Evolutionary conservation across 2,113 vertebrate genomes (phyloP).

Genomic region (Perccottus glenii): DNA sequence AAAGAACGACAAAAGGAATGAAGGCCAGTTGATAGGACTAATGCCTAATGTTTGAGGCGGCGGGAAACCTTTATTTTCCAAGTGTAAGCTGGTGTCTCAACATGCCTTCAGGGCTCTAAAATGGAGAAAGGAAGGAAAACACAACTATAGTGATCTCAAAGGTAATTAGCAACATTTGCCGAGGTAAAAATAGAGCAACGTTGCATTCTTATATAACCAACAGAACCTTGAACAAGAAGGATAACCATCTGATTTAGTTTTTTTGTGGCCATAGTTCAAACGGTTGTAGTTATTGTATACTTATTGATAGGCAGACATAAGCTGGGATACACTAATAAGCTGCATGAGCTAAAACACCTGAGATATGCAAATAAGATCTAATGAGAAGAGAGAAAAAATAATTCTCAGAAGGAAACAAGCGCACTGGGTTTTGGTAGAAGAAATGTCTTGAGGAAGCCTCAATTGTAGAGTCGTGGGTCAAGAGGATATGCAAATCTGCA

Average conservation of each 20-base stretch:
- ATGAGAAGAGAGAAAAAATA: constrained; percentile 7
- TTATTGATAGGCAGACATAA: constrained; percentile 8
- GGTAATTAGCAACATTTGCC: constrained; percentile 5
- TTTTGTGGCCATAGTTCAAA: background rate
- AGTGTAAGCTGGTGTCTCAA: constrained; percentile 22
- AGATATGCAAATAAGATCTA: constrained; percentile 44
- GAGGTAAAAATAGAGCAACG: background rate
- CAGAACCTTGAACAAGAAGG: background rate
- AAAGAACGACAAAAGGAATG: constrained; percentile 7
- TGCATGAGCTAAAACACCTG: constrained; percentile 29
- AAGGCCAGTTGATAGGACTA: constrained; percentile 16
- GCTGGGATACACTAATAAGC: constrained; percentile 2
- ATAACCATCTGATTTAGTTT: background rate
- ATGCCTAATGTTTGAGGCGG: constrained; percentile 39
- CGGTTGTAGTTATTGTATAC: background rate
- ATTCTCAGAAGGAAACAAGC: constrained; percentile 25
- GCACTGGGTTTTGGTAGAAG: background rate
- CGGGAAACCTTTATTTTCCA: constrained; percentile 19
- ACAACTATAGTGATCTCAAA: background rate
- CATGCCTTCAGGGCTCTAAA: constrained; percentile 10
- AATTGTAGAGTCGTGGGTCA: constrained; percentile 19
- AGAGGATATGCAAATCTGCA: constrained; percentile 39
- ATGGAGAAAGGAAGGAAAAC: constrained; percentile 4
- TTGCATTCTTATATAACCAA: background rate
- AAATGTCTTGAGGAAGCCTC: constrained; percentile 23